These are phyloP conservation scores for Piliocolobus tephrosceles DNA, from an alignment of 2,113 vertebrate genomes.

Conservation along the genomic window DNA sequence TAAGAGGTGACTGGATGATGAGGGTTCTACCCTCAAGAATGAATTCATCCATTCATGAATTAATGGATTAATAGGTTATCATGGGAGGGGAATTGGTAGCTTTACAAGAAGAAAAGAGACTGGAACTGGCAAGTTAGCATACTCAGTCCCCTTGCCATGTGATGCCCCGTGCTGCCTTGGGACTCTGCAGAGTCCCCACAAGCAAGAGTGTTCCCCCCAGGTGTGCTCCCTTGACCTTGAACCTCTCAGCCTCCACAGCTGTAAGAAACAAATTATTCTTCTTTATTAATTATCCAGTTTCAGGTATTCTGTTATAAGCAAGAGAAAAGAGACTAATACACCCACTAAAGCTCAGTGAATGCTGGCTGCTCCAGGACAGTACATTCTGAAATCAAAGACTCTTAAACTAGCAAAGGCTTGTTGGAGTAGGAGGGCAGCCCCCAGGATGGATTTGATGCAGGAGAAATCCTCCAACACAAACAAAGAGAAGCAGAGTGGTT, in stretches of 20 bases:
- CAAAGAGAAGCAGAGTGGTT: background rate
- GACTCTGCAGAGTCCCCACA: background rate
- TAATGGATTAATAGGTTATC: background rate
- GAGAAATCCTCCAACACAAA: background rate
- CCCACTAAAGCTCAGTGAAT: background rate
- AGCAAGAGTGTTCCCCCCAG: background rate
- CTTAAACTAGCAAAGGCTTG: background rate
- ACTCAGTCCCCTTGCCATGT: background rate
- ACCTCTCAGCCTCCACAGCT: background rate
- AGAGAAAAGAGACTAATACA: background rate
- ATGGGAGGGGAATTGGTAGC: background rate
- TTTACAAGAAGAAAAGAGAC: background rate
- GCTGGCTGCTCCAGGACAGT: rapidly evolving
- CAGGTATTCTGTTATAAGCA: background rate
- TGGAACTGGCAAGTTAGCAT: background rate
- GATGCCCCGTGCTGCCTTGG: background rate
- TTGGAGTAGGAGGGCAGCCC: no score
- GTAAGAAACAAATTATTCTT: background rate
- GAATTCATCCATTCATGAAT: background rate
- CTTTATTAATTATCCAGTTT: background rate
- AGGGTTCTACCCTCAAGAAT: background rate
- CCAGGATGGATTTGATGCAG: background rate
- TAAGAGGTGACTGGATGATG: background rate
- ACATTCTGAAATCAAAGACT: background rate
- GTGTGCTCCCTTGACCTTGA: background rate